Evolutionary conservation across 1,140 invertebrate genomes (phyloP), one percentile per base, ranked within the genome.

Genomic region (Aphis craccivora): DNA sequence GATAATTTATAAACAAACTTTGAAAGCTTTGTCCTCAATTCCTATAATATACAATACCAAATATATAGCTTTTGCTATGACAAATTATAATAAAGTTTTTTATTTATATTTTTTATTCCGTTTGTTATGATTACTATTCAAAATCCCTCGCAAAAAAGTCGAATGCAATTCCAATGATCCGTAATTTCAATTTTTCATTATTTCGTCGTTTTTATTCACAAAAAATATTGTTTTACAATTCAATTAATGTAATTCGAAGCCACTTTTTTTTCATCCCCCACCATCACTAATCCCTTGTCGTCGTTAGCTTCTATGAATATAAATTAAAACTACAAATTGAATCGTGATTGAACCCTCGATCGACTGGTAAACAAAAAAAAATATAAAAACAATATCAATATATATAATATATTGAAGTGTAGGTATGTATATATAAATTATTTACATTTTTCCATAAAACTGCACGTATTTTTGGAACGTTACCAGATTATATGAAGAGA

Each of bases 321-420:
- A 93, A 93, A 93, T 93, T 93, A 93, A 93, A 93, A 93, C 91
- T 93, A 93, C 91, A 93, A 93, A 93, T 93, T 93, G 91, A 93
- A 93, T 84, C 91, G 91, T 84, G 91, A 93, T 93, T 93, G 91
- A 93, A 93, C 48, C 67, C 67, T 86, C 91, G 90, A 91, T 83
- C 45, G 90, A 91, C 60, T 91, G 90, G 90, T 51, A 83, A 76
- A 91, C 67, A 55, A 76, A 92, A 93, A 92, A 51, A 51, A 90
- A 91, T 11, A 76, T 11, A 45, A 55, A 37, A 91, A 76, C 40
- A 81, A 91, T 91, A 91, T 83, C 45, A 43, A 55, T 55, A 84
- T 55, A 35, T 48, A 30, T 45, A 91, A 40, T 67, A 92, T 91
- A 90, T 76, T 35, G 25, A 22, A 81, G 45, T 92, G n/a, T 90